Evolutionary conservation across 2,797 vertebrate species (phyloP).

Genomic region (Cercopithecus petaurista): DNA sequence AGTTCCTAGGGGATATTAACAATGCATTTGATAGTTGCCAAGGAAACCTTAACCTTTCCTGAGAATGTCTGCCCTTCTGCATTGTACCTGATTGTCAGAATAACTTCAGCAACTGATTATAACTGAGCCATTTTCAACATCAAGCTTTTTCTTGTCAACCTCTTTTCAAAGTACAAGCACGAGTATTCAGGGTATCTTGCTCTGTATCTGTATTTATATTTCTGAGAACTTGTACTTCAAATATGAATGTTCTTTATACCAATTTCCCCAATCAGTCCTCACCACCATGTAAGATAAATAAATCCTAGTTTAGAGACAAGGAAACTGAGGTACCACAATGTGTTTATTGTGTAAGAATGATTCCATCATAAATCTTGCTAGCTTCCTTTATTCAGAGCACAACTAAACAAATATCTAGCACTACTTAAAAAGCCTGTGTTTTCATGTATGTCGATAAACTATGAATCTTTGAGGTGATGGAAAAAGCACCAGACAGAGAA

Average conservation of each 20-base stretch:
- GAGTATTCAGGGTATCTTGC: conserved; percentile 3
- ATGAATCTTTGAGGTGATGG: neutral
- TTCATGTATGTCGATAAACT: neutral
- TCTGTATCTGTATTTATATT: conserved; percentile 49
- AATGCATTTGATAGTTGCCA: conserved; percentile 83
- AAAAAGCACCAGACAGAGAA: neutral
- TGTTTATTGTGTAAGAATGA: neutral
- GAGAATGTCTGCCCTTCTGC: conserved; percentile 68
- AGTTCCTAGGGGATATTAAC: conserved; percentile 75
- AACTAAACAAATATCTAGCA: neutral
- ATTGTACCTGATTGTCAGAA: conserved; percentile 68
- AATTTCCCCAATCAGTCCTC: neutral
- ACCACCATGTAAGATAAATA: neutral
- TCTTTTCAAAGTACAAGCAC: conserved; percentile 25
- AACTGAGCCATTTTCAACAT: conserved; percentile 58
- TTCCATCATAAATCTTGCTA: neutral
- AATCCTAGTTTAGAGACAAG: conserved; percentile 26
- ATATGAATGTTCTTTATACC: neutral
- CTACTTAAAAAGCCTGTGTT: conserved; percentile 2
- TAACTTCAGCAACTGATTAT: conserved; percentile 66
- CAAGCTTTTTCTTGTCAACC: conserved; percentile 56
- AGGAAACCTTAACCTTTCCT: conserved; percentile 79
- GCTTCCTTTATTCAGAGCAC: conserved; percentile 37
- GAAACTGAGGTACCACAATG: neutral
- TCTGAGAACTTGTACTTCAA: conserved; percentile 12